phyloP scores from a whole-genome alignment of 2,888 invertebrate genomes.

The Megaustenia siamemsis region DNA sequence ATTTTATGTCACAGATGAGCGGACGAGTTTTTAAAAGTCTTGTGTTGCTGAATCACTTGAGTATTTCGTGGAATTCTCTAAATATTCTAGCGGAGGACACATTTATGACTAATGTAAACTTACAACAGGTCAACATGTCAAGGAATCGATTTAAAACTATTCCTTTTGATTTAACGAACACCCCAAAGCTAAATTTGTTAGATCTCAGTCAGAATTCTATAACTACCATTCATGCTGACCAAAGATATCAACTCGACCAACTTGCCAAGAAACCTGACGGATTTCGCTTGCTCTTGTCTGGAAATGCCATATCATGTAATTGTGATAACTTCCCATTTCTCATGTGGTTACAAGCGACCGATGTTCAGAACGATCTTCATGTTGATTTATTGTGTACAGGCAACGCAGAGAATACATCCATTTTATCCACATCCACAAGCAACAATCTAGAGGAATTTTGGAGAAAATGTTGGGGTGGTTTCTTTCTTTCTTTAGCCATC shows the following conservation, averaged over 20 bases:
- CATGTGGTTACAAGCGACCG: conserved; percentile 11
- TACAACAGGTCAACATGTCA: neutral
- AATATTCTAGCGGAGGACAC: neutral
- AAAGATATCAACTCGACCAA: neutral
- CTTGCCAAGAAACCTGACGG: neutral
- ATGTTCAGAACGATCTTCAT: neutral
- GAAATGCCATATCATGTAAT: conserved; percentile 34
- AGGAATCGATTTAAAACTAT: conserved; percentile 23
- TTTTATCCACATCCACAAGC: too few relatives aligned
- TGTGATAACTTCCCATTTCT: conserved; percentile 30
- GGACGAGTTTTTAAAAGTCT: conserved; percentile 19
- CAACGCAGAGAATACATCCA: neutral
- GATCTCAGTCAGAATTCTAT: conserved; percentile 30
- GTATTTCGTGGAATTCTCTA: conserved; percentile 17
- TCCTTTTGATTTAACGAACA: neutral
- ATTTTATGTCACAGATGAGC: conserved; percentile 12
- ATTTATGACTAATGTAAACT: neutral
- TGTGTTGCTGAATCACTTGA: neutral
- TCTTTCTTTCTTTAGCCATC: too few relatives aligned
- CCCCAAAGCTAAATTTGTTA: conserved; percentile 8
- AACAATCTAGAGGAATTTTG: too few relatives aligned
- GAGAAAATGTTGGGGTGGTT: too few relatives aligned
- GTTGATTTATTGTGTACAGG: neutral
- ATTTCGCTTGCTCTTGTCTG: neutral
- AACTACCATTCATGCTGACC: neutral